Percentiles rank a stretch among this genome's conserved stretches.
phyloP scores from a whole-genome alignment of 2,888 invertebrate genomes.

The Leucania comma region DNA sequence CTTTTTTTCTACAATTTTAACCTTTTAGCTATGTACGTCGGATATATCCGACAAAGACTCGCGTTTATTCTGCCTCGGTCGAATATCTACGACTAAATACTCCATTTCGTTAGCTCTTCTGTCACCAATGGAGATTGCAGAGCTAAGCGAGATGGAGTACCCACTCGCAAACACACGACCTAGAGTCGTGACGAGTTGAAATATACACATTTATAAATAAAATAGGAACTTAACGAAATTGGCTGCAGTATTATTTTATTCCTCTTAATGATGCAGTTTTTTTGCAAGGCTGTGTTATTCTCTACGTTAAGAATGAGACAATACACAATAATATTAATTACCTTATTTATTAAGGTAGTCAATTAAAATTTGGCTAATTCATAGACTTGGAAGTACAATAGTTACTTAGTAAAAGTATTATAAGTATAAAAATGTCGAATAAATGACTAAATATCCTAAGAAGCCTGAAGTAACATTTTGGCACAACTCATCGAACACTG shows the following conservation, averaged over 20 bases:
- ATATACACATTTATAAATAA: background rate
- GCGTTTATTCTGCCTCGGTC: too few relatives aligned
- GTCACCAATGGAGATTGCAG: too few relatives aligned
- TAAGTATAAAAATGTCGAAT: slow-evolving; percentile 30
- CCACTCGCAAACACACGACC: too few relatives aligned
- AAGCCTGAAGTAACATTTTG: slow-evolving; percentile 70
- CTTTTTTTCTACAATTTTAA: slow-evolving; percentile 7
- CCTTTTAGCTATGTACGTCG: too few relatives aligned
- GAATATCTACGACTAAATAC: too few relatives aligned
- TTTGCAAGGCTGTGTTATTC: slow-evolving; percentile 49
- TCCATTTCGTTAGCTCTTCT: too few relatives aligned
- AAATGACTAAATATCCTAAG: slow-evolving; percentile 48
- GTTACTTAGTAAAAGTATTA: slow-evolving; percentile 39
- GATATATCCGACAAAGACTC: too few relatives aligned
- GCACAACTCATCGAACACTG: slow-evolving; percentile 72
- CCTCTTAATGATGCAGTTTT: slow-evolving; percentile 57
- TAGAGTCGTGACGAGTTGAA: too few relatives aligned
- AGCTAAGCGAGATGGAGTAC: too few relatives aligned
- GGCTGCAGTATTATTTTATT: background rate
- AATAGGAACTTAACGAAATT: slow-evolving; percentile 10
- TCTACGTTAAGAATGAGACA: slow-evolving; percentile 12
- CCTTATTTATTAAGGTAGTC: slow-evolving; percentile 1
- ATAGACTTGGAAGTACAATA: slow-evolving; percentile 54
- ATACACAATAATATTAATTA: slow-evolving; percentile 15
- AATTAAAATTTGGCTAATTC: slow-evolving; percentile 67